Evolutionary conservation across 2,888 invertebrate species (phyloP).

Genomic region (Lepas anatifera): DNA sequence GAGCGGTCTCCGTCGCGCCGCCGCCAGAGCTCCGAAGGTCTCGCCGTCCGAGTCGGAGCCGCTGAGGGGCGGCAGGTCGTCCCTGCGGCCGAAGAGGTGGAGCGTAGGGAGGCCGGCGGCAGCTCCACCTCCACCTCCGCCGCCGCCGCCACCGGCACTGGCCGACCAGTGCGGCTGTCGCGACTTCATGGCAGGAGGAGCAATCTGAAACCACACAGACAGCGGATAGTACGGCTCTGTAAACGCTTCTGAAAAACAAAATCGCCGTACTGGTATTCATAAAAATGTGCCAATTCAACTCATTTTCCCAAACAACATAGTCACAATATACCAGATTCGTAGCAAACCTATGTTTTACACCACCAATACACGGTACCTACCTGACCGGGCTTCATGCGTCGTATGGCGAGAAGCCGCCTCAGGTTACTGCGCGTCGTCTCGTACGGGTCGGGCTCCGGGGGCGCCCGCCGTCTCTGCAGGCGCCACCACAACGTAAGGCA

Average conservation of each 20-base stretch:
- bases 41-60: background rate
- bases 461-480: background rate
- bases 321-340: no score
- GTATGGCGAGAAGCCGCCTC: background rate
- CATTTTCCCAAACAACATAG: no score
- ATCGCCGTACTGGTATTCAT: no score
- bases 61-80: background rate
- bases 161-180: background rate
- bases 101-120: background rate
- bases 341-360: no score
- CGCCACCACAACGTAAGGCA: no score
- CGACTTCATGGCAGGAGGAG: background rate
- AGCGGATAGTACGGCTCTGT: no score
- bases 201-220: no score
- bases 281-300: no score
- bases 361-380: no score
- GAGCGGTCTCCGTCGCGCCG: background rate
- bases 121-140: background rate
- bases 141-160: background rate
- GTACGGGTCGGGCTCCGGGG: background rate
- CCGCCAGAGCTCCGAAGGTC: background rate
- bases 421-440: background rate
- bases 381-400: constrained; percentile 8
- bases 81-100: background rate
- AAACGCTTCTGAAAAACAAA: no score